These are phyloP conservation scores for Oxytorus armatus DNA, from an alignment of 2,888 invertebrate species.

Conservation along the genomic window DNA sequence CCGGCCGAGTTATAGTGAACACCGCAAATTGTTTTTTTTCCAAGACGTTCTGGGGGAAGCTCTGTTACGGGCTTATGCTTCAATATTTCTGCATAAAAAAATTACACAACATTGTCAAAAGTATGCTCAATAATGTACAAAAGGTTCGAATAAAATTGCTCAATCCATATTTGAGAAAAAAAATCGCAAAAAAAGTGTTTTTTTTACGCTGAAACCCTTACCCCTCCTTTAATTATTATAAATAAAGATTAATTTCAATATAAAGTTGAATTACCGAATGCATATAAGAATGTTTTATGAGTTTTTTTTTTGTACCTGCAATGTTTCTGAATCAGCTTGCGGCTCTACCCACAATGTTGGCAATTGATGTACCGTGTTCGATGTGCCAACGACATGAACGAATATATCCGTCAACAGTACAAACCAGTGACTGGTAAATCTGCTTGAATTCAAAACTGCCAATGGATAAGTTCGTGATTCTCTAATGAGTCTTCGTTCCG, in stretches of 20 bases:
- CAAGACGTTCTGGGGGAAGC: too few species aligned
- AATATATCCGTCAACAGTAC: slow-evolving; percentile 93
- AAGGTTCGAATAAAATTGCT: too few species aligned
- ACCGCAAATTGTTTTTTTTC: too few species aligned
- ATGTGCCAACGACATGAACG: slow-evolving; percentile 90
- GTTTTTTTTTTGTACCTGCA: slow-evolving; percentile 83
- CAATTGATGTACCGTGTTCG: slow-evolving; percentile 88
- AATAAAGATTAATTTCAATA: too few species aligned
- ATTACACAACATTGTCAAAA: too few species aligned
- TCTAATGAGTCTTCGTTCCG: slow-evolving; percentile 90
- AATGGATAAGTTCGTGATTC: slow-evolving; percentile 91
- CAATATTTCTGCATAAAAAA: too few species aligned
- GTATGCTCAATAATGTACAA: too few species aligned
- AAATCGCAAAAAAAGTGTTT: too few species aligned
- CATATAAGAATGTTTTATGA: background rate
- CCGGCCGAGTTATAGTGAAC: too few species aligned
- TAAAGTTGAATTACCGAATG: background rate
- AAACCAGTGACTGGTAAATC: slow-evolving; percentile 92
- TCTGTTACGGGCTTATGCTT: too few species aligned
- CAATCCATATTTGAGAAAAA: too few species aligned
- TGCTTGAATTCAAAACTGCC: slow-evolving; percentile 88
- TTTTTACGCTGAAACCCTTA: background rate
- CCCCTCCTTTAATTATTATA: background rate
- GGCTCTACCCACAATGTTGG: slow-evolving; percentile 93
- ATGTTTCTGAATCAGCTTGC: slow-evolving; percentile 88